phyloP scores from a whole-genome alignment of 2,797 vertebrate species.

The Gallinago solitaria region DNA sequence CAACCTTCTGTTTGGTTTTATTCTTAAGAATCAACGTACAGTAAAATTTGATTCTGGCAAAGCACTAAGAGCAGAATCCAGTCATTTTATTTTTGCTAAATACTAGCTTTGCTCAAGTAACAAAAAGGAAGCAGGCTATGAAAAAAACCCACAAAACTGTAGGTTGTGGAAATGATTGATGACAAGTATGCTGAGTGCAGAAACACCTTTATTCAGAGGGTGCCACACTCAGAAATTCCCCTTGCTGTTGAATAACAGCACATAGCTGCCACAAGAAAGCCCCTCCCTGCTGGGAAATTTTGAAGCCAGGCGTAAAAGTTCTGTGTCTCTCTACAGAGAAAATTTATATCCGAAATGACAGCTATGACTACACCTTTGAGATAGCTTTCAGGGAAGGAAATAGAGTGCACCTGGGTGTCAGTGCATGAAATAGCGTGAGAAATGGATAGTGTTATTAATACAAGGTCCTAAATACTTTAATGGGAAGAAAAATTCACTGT shows the following conservation, averaged over 20 bases:
- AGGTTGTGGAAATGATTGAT: conserved; percentile 32
- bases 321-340: not conserved
- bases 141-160: not conserved
- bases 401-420: conserved; percentile 55
- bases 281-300: conserved; percentile 38
- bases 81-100: not conserved
- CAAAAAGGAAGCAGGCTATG: not conserved
- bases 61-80: not conserved
- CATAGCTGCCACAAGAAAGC: not conserved
- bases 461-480: conserved; percentile 54
- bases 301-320: conserved; percentile 10
- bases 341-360: conserved; percentile 50
- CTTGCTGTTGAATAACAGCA: not conserved
- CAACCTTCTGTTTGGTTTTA: not conserved
- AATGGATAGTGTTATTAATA: conserved; percentile 41
- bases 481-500: conserved; percentile 26
- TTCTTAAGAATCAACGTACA: not conserved
- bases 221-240: not conserved
- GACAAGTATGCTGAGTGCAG: not conserved
- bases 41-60: not conserved
- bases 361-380: conserved; percentile 56
- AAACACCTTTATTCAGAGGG: conserved; percentile 29
- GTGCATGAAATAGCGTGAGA: conserved; percentile 29
- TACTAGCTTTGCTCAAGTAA: not conserved
- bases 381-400: conserved; percentile 52